Evolutionary conservation across 1,140 invertebrate species (phyloP).

Genomic region (Tribolium castaneum): DNA sequence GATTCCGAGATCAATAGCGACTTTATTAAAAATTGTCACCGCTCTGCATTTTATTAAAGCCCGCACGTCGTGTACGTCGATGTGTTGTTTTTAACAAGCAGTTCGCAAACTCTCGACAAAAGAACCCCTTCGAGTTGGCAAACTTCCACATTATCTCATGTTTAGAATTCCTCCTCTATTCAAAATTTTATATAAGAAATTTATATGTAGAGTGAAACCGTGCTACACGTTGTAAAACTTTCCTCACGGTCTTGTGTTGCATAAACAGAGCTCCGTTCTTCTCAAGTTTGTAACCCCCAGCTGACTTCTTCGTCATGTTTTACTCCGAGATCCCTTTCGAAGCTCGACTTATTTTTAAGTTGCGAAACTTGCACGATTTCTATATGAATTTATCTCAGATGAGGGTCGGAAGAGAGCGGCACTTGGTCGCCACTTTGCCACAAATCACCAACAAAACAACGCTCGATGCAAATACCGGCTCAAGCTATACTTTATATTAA

Average conservation of each 20-base stretch:
- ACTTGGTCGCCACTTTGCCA: background rate
- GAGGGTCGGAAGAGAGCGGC: conserved; percentile 30
- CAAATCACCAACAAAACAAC: background rate
- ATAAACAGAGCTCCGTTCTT: conserved; percentile 51
- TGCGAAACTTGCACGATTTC: conserved; percentile 53
- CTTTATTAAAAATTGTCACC: conserved; percentile 24
- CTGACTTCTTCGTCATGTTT: conserved; percentile 54
- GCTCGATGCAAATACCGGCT: background rate
- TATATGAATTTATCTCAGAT: conserved; percentile 46
- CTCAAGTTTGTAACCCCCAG: conserved; percentile 54
- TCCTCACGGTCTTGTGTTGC: conserved; percentile 55
- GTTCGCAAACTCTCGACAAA: background rate
- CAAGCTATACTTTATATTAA: conserved; percentile 45
- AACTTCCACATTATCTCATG: conserved; percentile 49
- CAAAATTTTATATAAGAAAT: conserved; percentile 59
- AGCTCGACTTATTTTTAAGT: conserved; percentile 54
- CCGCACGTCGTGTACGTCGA: background rate
- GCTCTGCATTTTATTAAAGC: background rate
- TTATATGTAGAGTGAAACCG: conserved; percentile 57
- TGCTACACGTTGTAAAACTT: conserved; percentile 60
- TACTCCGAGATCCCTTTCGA: conserved; percentile 49
- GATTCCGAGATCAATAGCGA: conserved; percentile 44
- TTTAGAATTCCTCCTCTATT: conserved; percentile 54
- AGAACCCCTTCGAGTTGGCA: conserved; percentile 39
- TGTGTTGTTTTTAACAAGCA: background rate